These are phyloP conservation scores for Columba guinea DNA, from an alignment of 2,797 vertebrate genomes.

Conservation along the genomic window DNA sequence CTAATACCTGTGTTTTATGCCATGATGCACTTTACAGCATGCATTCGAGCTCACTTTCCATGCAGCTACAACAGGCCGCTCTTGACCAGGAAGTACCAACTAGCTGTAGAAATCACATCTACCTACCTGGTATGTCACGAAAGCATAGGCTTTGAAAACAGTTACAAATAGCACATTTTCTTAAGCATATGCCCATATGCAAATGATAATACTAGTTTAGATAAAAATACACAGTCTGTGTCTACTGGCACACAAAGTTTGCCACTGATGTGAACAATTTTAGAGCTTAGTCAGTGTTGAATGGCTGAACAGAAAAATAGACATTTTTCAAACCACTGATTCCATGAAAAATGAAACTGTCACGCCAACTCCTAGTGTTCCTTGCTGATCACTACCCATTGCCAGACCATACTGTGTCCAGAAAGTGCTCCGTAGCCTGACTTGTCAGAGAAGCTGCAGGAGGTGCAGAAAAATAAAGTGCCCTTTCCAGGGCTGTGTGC, in stretches of 20 bases:
- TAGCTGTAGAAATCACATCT: slow-evolving; percentile 7
- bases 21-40: background rate
- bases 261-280: background rate
- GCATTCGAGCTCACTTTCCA: slow-evolving; percentile 35
- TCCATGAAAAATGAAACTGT: background rate
- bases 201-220: background rate
- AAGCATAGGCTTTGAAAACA: slow-evolving; percentile 24
- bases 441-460: slow-evolving; percentile 10
- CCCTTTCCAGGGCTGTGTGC: slow-evolving; percentile 10
- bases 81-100: slow-evolving; percentile 9
- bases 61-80: background rate
- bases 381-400: background rate
- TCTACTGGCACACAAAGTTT: background rate
- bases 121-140: background rate
- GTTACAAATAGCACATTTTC: background rate
- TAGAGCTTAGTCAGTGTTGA: background rate
- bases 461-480: slow-evolving; percentile 42
- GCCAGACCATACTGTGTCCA: slow-evolving; percentile 17
- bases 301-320: background rate
- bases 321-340: background rate
- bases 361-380: background rate
- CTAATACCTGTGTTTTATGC: background rate
- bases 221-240: background rate
- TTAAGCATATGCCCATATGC: background rate
- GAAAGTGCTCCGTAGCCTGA: slow-evolving; percentile 28